A percentile compares a stretch with the other conserved stretches of the same genome.
These are phyloP conservation scores for Cotesia glomerata DNA, from an alignment of 1,140 invertebrate genomes.

Conservation along the genomic window DNA sequence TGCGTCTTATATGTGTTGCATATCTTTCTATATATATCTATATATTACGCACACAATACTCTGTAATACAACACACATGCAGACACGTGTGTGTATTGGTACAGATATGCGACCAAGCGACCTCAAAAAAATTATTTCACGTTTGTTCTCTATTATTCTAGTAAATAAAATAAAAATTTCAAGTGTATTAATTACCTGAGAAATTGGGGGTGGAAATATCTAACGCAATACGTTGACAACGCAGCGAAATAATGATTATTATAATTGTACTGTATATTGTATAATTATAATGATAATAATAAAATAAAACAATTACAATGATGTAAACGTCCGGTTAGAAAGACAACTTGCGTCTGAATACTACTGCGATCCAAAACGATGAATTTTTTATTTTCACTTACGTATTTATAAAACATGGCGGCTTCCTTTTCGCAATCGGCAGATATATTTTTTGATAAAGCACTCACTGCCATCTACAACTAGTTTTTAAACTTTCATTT, in stretches of 20 bases:
- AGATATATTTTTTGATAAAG: too few relatives aligned
- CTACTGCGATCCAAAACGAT: constrained; percentile 31
- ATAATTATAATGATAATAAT: neutral
- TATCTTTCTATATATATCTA: neutral
- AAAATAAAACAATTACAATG: neutral
- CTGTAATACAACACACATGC: too few relatives aligned
- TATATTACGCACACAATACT: too few relatives aligned
- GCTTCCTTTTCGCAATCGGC: neutral
- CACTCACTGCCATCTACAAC: too few relatives aligned
- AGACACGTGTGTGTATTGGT: neutral
- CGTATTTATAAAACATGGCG: neutral
- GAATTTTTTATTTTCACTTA: constrained; percentile 9
- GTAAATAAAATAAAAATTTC: too few relatives aligned
- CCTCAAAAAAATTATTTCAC: neutral
- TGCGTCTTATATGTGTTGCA: neutral
- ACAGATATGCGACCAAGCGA: neutral
- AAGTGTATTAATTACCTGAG: too few relatives aligned
- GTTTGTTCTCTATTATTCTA: neutral
- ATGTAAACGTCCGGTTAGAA: constrained; percentile 33
- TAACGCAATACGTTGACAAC: too few relatives aligned
- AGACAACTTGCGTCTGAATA: constrained; percentile 47
- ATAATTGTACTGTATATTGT: too few relatives aligned
- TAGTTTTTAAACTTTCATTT: too few relatives aligned
- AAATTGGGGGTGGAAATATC: too few relatives aligned
- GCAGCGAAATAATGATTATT: too few relatives aligned